These are phyloP conservation scores for Enteromius mattozi DNA, from an alignment of 2,797 vertebrate species.

Conservation along the genomic window DNA sequence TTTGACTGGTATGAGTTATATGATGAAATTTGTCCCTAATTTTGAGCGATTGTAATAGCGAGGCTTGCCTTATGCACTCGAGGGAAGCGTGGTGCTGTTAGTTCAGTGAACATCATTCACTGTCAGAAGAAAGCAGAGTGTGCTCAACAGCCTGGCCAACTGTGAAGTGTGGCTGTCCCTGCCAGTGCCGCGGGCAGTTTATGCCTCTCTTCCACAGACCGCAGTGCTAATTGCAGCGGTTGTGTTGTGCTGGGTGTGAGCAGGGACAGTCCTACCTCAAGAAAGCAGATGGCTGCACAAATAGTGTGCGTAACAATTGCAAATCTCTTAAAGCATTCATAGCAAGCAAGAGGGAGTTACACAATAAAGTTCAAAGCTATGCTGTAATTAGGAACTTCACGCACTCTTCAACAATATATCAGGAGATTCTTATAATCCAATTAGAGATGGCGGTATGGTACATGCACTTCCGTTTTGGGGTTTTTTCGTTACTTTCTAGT, in stretches of 20 bases:
- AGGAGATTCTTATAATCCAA: neutral
- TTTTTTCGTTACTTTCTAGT: neutral
- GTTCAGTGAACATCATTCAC: conserved; percentile 10
- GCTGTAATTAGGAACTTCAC: neutral
- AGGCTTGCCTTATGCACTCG: neutral
- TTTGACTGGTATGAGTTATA: neutral
- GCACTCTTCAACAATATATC: neutral
- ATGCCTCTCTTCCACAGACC: neutral
- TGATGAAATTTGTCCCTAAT: conserved; percentile 14
- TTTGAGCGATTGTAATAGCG: neutral
- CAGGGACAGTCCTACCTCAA: conserved; percentile 16
- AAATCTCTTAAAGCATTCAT: neutral
- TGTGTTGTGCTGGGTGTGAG: conserved; percentile 13
- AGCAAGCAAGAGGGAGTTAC: neutral
- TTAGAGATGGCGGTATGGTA: neutral
- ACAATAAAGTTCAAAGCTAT: neutral
- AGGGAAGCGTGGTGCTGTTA: neutral
- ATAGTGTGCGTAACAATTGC: neutral
- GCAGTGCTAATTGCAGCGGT: conserved; percentile 31
- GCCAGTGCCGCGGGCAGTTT: conserved; percentile 17
- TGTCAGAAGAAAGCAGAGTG: neutral
- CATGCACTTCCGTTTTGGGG: neutral
- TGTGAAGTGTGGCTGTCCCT: conserved; percentile 13
- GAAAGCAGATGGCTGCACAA: conserved; percentile 24
- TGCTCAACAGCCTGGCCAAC: neutral